A percentile compares a stretch with the other conserved stretches of the same genome.
phyloP scores from a whole-genome alignment of 2,113 vertebrate species.

The Nycticryphes semicollaris region DNA sequence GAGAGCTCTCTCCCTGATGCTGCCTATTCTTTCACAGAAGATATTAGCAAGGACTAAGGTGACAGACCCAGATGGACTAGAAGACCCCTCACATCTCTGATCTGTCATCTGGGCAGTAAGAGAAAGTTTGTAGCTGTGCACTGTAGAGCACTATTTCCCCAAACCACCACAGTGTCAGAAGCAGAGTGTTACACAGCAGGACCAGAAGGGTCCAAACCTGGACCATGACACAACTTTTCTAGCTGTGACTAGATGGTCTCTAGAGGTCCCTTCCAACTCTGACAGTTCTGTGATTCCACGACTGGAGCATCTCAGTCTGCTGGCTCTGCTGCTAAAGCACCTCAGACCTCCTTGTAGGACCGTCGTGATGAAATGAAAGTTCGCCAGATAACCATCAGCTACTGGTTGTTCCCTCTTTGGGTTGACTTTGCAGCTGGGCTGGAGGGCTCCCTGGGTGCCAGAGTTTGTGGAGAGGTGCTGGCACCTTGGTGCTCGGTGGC shows the following conservation, averaged over 20 bases:
- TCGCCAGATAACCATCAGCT: not conserved
- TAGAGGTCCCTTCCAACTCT: no score
- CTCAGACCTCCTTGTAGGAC: not conserved
- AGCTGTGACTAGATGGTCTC: no score
- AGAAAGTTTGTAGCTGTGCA: not conserved
- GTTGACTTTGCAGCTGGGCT: not conserved
- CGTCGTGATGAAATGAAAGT: not conserved
- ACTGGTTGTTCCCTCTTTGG: not conserved
- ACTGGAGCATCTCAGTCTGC: not conserved
- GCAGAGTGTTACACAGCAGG: not conserved
- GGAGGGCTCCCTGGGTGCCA: not conserved
- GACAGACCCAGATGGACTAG: not conserved
- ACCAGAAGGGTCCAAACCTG: not conserved
- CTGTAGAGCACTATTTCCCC: not conserved
- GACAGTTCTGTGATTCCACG: no score
- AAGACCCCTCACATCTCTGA: not conserved
- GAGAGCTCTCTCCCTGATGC: not conserved
- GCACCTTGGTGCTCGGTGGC: not conserved
- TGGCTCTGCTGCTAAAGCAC: not conserved
- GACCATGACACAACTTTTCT: not conserved
- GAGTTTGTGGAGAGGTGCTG: not conserved
- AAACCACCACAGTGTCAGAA: not conserved
- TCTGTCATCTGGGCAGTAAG: not conserved
- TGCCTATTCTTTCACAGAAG: not conserved
- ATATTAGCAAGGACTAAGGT: not conserved